Base-by-base conservation (phyloP, 1,140 invertebrate species). In the Nephotettix cincticeps region DNA sequence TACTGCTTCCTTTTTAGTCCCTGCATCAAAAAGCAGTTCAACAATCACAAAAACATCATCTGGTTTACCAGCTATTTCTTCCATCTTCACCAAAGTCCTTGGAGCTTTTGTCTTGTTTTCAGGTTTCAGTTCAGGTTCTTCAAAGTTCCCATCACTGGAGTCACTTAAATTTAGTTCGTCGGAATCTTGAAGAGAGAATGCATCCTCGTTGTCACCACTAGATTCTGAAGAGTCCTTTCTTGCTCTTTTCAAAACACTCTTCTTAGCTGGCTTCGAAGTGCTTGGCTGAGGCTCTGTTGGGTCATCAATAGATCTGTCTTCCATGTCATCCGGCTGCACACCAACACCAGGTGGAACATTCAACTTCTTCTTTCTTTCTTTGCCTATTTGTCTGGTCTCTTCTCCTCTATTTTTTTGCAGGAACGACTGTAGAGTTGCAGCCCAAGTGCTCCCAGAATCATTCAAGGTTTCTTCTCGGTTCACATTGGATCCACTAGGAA, bases 401-500 rank as follows among this genome's bases (percentile, higher is more conserved):
- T 66, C 17, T 36, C 17, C 30, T 36, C 64, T 66, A 36, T 36
- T 66, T 19, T 66, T 17, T 66, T 66, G 27, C 17, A 66, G 64
- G 30, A n/a, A 66, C 17, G 64, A 66, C 17, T 66, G 27, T 66
- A 32, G 17, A 30, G 64, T 29, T 32, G 27, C 64, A 36, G 30
- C 30, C 25, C 64, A 29, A 36, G 64, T 66, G 64, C 19, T 36
- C 11, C 27, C 30, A 36, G 25, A 36, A 25, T 29, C 64, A 66
- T 29, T 36, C 14, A 29, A n/a, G 64, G 75, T 72, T 66, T 75
- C 21, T 30, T n/a, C n/a, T n/a, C n/a, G n/a, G n/a, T n/a, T n/a
- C n/a, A n/a, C n/a, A n/a, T 61, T 56, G 71, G 75, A 78, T 68
- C 76, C 75, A 63, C 25, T 45, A 43, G 68, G 72, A 36, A 71